A percentile compares a stretch with the other conserved stretches of the same genome.
Evolutionary conservation across 1,140 invertebrate species (phyloP).

Genomic region (Drosophila ogumai): DNA sequence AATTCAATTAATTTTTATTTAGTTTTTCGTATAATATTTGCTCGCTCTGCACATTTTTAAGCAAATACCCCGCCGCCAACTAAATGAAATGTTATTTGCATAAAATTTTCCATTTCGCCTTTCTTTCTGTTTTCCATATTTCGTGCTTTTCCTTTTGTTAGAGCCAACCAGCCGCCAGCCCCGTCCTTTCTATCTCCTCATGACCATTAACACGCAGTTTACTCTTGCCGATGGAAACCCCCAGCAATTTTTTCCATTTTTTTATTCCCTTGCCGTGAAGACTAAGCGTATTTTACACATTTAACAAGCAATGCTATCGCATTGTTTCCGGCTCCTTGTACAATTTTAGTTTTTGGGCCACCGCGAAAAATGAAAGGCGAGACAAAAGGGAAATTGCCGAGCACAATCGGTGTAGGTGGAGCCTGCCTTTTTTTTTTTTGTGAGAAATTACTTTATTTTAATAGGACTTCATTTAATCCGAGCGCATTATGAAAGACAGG

Average conservation of each 20-base stretch:
- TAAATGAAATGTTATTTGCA: slow-evolving; percentile 83
- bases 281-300: slow-evolving; percentile 78
- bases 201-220: slow-evolving; percentile 77
- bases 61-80: slow-evolving; percentile 70
- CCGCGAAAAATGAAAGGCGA: slow-evolving; percentile 31
- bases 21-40: slow-evolving; percentile 81
- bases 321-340: slow-evolving; percentile 63
- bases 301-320: slow-evolving; percentile 59
- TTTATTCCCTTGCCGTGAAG: slow-evolving; percentile 18
- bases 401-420: slow-evolving; percentile 42
- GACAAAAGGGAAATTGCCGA: slow-evolving; percentile 24
- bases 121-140: slow-evolving; percentile 60
- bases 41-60: slow-evolving; percentile 75
- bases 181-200: slow-evolving; percentile 47
- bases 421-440: neutral
- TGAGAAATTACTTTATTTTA: slow-evolving; percentile 81
- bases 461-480: slow-evolving; percentile 82
- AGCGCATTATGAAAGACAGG: slow-evolving; percentile 64
- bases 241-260: slow-evolving; percentile 32
- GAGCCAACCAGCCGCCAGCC: slow-evolving; percentile 6
- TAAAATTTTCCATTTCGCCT: slow-evolving; percentile 68
- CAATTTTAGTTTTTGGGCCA: slow-evolving; percentile 59
- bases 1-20: slow-evolving; percentile 83
- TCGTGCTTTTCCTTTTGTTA: slow-evolving; percentile 59
- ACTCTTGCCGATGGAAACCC: slow-evolving; percentile 41